These are phyloP conservation scores for Mirounga angustirostris DNA, from an alignment of 2,113 vertebrate genomes.

Conservation along the genomic window DNA sequence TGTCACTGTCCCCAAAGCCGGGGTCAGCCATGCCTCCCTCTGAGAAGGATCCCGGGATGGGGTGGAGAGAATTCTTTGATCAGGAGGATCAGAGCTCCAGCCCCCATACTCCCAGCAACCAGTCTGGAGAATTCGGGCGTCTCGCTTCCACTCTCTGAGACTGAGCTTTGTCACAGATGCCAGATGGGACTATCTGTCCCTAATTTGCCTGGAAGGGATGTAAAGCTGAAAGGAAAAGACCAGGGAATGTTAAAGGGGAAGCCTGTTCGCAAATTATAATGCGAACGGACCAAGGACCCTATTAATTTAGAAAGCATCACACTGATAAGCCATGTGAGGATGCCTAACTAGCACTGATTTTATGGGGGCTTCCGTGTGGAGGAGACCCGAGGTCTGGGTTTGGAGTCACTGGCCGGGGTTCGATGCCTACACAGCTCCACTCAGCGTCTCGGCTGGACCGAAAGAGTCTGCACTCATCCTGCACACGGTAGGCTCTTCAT, in stretches of 20 bases:
- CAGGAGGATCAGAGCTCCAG: neutral
- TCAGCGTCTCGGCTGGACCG: neutral
- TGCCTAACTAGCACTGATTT: neutral
- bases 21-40: neutral
- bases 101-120: neutral
- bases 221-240: neutral
- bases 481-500: neutral
- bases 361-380: too few relatives aligned
- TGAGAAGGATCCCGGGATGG: neutral
- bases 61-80: neutral
- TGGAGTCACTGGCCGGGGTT: neutral
- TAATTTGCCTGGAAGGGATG: neutral
- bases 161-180: neutral
- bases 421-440: rapidly evolving
- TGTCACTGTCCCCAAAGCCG: neutral
- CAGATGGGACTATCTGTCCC: neutral
- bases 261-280: neutral
- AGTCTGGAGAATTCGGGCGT: neutral
- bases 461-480: neutral
- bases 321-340: neutral
- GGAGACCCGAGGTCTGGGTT: neutral
- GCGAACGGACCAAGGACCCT: neutral
- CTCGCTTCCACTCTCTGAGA: neutral
- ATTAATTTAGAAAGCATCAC: neutral
- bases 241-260: neutral